Conservation (phyloP, 2,113 vertebrate species). For the Psammodynastes pulverulentus region DNA sequence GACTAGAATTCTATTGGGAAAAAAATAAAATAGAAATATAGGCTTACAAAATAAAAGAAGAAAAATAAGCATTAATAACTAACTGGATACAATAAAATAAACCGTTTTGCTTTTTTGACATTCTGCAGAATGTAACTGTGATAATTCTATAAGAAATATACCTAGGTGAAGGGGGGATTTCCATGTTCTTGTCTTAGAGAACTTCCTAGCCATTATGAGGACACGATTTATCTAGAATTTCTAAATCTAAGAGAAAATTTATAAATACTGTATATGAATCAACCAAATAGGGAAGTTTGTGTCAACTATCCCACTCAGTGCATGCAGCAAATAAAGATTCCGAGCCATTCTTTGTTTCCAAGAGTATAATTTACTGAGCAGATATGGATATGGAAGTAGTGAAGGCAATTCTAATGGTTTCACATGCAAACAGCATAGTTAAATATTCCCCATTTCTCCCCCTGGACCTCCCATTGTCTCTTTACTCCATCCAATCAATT, state of each 20-base stretch:
- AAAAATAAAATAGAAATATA: not conserved
- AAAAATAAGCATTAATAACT: not conserved
- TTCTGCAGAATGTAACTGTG: not conserved
- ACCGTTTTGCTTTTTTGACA: not conserved
- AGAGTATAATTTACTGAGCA: too few relatives aligned
- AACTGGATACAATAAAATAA: not conserved
- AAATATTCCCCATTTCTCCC: too few relatives aligned
- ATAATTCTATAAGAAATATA: not conserved
- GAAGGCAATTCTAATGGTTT: too few relatives aligned
- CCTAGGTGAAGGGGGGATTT: not conserved
- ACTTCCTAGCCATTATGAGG: not conserved
- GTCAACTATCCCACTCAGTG: too few relatives aligned
- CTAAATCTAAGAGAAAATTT: not conserved
- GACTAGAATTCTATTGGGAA: not conserved
- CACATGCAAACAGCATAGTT: too few relatives aligned
- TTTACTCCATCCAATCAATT: too few relatives aligned
- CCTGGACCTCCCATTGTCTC: too few relatives aligned
- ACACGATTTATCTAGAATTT: not conserved
- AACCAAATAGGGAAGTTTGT: not conserved
- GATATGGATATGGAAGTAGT: too few relatives aligned
- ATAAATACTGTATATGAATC: not conserved
- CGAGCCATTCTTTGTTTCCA: too few relatives aligned
- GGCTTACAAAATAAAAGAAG: not conserved
- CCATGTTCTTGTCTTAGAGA: not conserved
- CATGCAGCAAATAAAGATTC: too few relatives aligned